phyloP scores from a whole-genome alignment of 2,888 invertebrate genomes.

The Trachelus stipa region DNA sequence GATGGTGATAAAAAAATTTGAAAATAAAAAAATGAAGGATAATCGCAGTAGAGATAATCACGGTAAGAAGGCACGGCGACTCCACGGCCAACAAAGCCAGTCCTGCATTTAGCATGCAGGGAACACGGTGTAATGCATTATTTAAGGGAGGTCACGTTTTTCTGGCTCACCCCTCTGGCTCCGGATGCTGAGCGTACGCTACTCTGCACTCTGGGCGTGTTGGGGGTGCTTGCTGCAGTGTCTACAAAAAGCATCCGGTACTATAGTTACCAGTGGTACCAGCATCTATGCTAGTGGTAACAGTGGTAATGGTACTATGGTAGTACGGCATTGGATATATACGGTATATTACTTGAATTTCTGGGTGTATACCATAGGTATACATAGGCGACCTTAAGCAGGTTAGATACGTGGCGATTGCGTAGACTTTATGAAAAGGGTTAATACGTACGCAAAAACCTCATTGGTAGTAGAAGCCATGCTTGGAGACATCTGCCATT shows the following conservation, averaged over 20 bases:
- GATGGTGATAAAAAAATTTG: neutral
- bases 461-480: neutral
- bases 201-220: neutral
- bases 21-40: neutral
- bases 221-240: neutral
- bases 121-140: constrained; percentile 37
- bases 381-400: neutral
- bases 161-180: constrained; percentile 20
- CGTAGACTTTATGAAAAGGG: neutral
- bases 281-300: neutral
- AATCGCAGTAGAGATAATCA: neutral
- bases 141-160: constrained; percentile 41
- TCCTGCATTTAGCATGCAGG: constrained; percentile 14
- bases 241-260: neutral
- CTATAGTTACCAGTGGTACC: neutral
- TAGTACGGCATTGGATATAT: neutral
- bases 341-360: neutral
- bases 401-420: neutral
- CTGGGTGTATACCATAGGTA: neutral
- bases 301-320: neutral
- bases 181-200: neutral
- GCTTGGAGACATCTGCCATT: neutral
- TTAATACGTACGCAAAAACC: neutral
- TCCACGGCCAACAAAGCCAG: neutral
- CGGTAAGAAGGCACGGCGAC: neutral